phyloP scores from a whole-genome alignment of 1,140 invertebrate species.

The Solen grandis region DNA sequence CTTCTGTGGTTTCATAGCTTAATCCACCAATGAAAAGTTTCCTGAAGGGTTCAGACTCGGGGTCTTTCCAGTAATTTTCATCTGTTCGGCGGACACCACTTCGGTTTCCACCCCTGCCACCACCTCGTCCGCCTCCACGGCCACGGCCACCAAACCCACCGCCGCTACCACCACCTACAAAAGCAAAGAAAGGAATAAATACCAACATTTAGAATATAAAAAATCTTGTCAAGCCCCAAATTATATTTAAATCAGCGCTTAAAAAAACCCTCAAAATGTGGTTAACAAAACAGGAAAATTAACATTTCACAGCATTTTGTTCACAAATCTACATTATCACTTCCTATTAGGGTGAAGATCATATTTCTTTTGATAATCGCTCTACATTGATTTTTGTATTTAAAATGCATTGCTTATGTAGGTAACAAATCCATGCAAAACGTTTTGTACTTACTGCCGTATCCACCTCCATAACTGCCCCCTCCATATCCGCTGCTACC shows the following conservation, averaged over 20 bases:
- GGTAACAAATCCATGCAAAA: not conserved
- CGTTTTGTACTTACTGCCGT: not conserved
- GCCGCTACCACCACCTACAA: not conserved
- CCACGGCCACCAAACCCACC: constrained; percentile 19
- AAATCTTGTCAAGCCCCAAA: not conserved
- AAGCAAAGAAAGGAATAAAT: not conserved
- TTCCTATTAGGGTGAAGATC: not conserved
- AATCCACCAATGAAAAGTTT: constrained; percentile 88
- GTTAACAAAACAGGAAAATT: not conserved
- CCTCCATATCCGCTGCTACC: constrained; percentile 3
- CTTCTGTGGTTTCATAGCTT: constrained; percentile 96
- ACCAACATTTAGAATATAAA: not conserved
- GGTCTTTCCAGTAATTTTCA: constrained; percentile 58
- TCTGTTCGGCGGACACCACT: constrained; percentile 49
- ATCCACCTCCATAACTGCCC: not conserved
- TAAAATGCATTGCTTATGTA: not conserved
- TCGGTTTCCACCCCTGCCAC: constrained; percentile 58
- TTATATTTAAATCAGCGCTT: not conserved
- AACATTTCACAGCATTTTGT: no score
- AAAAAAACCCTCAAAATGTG: not conserved
- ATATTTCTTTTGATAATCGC: not conserved
- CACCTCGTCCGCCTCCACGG: constrained; percentile 43
- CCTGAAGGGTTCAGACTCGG: constrained; percentile 72
- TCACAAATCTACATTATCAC: not conserved
- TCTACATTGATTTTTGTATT: not conserved